Evolutionary conservation across 2,113 vertebrate species (phyloP).

Genomic region (Bufo bufo): DNA sequence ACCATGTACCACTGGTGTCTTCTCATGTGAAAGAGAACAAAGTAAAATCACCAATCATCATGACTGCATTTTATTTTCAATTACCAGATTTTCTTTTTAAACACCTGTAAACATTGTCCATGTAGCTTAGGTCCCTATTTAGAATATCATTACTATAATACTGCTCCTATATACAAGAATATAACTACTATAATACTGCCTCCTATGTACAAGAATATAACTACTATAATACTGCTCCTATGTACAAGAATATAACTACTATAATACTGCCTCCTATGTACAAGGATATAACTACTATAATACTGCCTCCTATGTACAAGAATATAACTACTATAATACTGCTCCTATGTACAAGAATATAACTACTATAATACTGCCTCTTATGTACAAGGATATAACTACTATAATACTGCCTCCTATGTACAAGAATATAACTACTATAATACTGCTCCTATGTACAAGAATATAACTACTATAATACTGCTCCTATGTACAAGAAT

Average conservation of each 20-base stretch:
- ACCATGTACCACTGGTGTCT: no score
- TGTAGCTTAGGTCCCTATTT: no score
- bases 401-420: constrained; percentile 11
- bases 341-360: constrained; percentile 1
- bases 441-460: background rate
- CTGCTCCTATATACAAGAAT: no score
- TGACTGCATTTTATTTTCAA: no score
- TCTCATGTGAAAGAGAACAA: no score
- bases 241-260: background rate
- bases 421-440: constrained; percentile 16
- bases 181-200: no score
- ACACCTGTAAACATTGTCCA: no score
- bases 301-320: background rate
- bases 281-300: background rate
- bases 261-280: background rate
- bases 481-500: background rate
- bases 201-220: no score
- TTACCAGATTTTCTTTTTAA: no score
- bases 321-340: constrained; percentile 15
- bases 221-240: no score
- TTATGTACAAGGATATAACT: constrained; percentile 5
- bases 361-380: constrained; percentile 10
- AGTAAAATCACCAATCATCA: no score
- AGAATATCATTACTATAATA: no score
- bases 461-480: constrained; percentile 19